Conservation (phyloP, 2,888 invertebrate genomes). For the Phanerotoma sp. region DNA sequence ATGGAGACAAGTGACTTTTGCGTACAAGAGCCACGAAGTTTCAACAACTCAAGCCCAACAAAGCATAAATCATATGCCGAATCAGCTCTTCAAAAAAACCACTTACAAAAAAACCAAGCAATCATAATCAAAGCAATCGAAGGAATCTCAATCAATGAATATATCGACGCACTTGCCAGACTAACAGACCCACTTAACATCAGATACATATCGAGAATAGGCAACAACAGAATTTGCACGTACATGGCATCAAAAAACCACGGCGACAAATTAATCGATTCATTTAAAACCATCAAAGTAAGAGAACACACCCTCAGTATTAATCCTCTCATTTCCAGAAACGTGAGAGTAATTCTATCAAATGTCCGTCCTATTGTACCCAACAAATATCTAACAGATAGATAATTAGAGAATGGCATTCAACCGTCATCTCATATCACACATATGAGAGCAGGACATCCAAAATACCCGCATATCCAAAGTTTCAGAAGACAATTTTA, state of each 20-base stretch:
- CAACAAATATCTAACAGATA: neutral
- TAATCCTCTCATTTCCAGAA: no score
- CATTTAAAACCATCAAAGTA: slow-evolving; percentile 26
- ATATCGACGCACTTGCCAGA: slow-evolving; percentile 1
- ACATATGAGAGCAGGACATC: neutral
- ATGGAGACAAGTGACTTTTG: no score
- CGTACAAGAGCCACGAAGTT: no score
- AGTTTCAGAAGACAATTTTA: slow-evolving; percentile 15
- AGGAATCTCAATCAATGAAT: slow-evolving; percentile 8
- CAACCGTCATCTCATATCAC: neutral
- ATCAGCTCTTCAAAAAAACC: no score
- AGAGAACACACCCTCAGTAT: no score
- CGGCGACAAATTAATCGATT: slow-evolving; percentile 8
- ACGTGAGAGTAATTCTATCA: no score
- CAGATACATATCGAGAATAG: slow-evolving; percentile 10
- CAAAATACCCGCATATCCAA: neutral
- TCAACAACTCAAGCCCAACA: no score
- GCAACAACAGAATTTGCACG: slow-evolving; percentile 12
- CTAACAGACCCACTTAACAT: slow-evolving; percentile 7
- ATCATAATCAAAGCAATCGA: slow-evolving; percentile 17
- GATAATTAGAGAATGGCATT: neutral
- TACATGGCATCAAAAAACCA: slow-evolving; percentile 13
- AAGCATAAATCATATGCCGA: no score
- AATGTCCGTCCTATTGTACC: slow-evolving; percentile 21
- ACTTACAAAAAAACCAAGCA: no score